Percentiles rank a stretch among this genome's conserved stretches.
These are phyloP conservation scores for Drosophila malerkotliana DNA, from an alignment of 1,140 invertebrate genomes.

Conservation along the genomic window DNA sequence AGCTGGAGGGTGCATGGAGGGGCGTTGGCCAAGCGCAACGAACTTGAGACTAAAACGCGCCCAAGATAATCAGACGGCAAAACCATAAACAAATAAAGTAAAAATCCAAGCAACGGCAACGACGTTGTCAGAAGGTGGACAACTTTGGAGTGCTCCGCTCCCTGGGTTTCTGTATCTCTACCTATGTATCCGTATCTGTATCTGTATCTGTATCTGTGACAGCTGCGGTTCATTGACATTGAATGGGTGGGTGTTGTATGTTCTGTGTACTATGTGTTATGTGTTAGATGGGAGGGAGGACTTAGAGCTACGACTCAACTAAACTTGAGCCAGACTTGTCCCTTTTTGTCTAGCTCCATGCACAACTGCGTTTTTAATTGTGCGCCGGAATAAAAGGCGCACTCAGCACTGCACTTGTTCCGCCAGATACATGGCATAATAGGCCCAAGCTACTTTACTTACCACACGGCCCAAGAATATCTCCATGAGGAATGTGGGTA, in stretches of 20 bases:
- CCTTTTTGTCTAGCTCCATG: conserved; percentile 38
- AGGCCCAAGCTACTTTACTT: conserved; percentile 44
- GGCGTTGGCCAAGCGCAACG: conserved; percentile 73
- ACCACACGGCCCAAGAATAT: conserved; percentile 5
- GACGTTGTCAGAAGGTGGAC: conserved; percentile 35
- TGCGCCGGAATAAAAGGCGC: conserved; percentile 74
- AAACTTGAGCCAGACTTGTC: conserved; percentile 32
- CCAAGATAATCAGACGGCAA: conserved; percentile 77
- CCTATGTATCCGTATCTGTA: conserved; percentile 20
- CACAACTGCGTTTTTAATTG: conserved; percentile 79
- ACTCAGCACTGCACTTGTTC: conserved; percentile 72
- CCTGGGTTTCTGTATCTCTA: conserved; percentile 25
- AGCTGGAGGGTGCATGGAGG: conserved; percentile 1
- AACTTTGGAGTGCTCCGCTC: conserved; percentile 46
- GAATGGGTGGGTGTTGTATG: conserved; percentile 53
- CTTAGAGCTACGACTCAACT: conserved; percentile 11
- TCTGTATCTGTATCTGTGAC: conserved; percentile 49
- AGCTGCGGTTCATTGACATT: conserved; percentile 75
- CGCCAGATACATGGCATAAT: conserved; percentile 40
- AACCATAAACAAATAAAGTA: conserved; percentile 81
- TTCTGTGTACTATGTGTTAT: neutral
- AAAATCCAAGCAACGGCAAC: conserved; percentile 64
- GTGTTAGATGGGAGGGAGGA: conserved; percentile 1
- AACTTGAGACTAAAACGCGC: conserved; percentile 75
- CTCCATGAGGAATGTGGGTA: conserved; percentile 5